Percentiles rank a stretch among this genome's conserved stretches.
These are phyloP conservation scores for Pseudomyrmex cubaensis DNA, from an alignment of 1,140 invertebrate species.

Conservation along the genomic window DNA sequence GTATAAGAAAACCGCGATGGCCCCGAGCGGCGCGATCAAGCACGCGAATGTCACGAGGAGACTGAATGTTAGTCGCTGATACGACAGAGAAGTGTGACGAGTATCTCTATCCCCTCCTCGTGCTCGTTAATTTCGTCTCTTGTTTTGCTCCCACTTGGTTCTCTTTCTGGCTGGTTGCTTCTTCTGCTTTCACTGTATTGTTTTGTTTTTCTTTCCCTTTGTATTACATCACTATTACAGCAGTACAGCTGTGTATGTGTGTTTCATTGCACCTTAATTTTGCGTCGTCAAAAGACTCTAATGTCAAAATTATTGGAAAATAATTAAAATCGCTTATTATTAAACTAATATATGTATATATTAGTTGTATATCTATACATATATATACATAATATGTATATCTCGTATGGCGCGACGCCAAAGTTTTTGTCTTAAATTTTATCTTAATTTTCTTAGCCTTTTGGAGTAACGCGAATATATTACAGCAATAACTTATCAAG, in stretches of 20 bases:
- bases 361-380: too few species aligned
- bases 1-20: too few species aligned
- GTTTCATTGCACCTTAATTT: background rate
- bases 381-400: too few species aligned
- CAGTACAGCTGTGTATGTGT: background rate
- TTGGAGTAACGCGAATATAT: too few species aligned
- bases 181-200: background rate
- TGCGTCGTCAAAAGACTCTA: too few species aligned
- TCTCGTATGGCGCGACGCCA: too few species aligned
- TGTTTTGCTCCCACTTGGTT: slow-evolving; percentile 39
- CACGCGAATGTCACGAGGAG: slow-evolving; percentile 44
- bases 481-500: too few species aligned
- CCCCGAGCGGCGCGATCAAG: background rate
- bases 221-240: background rate
- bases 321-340: too few species aligned
- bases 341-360: too few species aligned
- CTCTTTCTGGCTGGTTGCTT: background rate
- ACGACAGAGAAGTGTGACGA: slow-evolving; percentile 23
- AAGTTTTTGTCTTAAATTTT: too few species aligned
- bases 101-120: slow-evolving; percentile 5
- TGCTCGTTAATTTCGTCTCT: slow-evolving; percentile 20
- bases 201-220: background rate
- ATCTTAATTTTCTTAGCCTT: too few species aligned
- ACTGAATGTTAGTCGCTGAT: slow-evolving; percentile 44
- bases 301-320: too few species aligned